Conservation (phyloP, 2,797 vertebrate genomes). For the Cirrhinus molitorella region DNA sequence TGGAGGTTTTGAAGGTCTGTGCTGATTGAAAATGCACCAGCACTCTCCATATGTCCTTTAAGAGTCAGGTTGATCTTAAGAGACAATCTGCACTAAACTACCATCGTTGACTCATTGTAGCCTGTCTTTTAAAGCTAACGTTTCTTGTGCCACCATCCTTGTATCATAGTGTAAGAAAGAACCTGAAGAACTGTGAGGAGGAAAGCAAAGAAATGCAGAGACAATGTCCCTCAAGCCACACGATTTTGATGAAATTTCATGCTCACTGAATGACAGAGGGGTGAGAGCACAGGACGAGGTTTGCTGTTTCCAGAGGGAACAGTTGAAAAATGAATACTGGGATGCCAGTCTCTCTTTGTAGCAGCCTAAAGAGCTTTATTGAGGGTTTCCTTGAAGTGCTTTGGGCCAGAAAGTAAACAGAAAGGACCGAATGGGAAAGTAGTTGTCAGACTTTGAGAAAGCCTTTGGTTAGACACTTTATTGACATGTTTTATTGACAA, state of each 20-base stretch:
- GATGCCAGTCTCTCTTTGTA: slow-evolving; percentile 9
- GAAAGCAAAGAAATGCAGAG: background rate
- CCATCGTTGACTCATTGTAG: background rate
- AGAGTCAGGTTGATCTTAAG: slow-evolving; percentile 3
- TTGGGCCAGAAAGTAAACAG: background rate
- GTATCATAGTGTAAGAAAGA: background rate
- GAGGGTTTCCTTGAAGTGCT: background rate
- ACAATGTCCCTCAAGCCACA: background rate
- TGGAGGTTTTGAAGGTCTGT: slow-evolving; percentile 3
- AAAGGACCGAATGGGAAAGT: background rate
- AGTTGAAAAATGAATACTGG: background rate
- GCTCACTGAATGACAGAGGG: background rate
- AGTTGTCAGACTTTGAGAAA: background rate
- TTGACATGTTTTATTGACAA: slow-evolving; percentile 11
- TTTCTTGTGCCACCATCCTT: background rate
- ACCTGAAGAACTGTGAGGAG: slow-evolving; percentile 10
- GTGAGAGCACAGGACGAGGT: background rate
- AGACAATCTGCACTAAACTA: background rate
- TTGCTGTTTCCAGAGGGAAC: background rate
- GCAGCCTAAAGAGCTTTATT: slow-evolving; percentile 6
- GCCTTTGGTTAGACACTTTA: background rate
- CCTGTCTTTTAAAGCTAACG: background rate
- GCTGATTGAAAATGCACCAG: slow-evolving; percentile 20
- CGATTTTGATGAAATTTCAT: background rate
- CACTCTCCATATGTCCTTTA: slow-evolving; percentile 3